Evolutionary conservation across 1,140 invertebrate species (phyloP).

Genomic region (Micrasema longulum): DNA sequence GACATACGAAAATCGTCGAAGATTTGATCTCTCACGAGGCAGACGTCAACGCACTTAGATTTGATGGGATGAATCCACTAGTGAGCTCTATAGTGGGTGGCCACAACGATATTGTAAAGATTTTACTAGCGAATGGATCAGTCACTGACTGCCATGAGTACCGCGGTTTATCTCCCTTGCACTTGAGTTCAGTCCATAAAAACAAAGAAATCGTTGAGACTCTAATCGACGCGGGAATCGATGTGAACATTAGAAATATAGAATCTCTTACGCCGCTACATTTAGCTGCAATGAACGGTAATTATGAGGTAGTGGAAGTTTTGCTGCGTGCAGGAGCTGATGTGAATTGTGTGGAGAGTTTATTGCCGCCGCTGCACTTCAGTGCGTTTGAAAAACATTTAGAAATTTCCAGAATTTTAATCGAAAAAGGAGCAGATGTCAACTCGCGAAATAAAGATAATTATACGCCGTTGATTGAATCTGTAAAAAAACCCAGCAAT

Average conservation of each 20-base stretch:
- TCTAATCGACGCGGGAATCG: not conserved
- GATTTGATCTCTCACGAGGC: constrained; percentile 2
- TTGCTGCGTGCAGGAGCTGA: constrained; percentile 83
- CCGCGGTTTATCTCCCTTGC: not conserved
- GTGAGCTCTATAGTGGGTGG: not conserved
- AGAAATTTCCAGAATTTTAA: not conserved
- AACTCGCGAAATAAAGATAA: not conserved
- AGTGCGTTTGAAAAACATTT: constrained; percentile 61
- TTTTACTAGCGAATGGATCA: constrained; percentile 1
- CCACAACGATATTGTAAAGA: not conserved
- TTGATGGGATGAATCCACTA: not conserved
- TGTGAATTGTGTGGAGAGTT: constrained; percentile 83
- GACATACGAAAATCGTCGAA: constrained; percentile 8
- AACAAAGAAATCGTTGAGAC: constrained; percentile 1
- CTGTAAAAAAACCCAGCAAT: not conserved
- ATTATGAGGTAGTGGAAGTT: constrained; percentile 83
- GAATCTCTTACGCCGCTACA: constrained; percentile 88
- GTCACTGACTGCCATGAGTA: not conserved
- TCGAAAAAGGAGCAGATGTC: not conserved
- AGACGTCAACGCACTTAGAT: not conserved
- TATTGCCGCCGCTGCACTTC: constrained; percentile 87
- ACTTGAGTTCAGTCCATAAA: not conserved
- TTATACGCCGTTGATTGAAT: not conserved
- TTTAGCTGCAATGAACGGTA: constrained; percentile 89
- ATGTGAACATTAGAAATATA: constrained; percentile 81